A percentile compares a stretch with the other conserved stretches of the same genome.
These are phyloP conservation scores for Cinclus mexicanus DNA, from an alignment of 2,113 vertebrate genomes.

Conservation along the genomic window DNA sequence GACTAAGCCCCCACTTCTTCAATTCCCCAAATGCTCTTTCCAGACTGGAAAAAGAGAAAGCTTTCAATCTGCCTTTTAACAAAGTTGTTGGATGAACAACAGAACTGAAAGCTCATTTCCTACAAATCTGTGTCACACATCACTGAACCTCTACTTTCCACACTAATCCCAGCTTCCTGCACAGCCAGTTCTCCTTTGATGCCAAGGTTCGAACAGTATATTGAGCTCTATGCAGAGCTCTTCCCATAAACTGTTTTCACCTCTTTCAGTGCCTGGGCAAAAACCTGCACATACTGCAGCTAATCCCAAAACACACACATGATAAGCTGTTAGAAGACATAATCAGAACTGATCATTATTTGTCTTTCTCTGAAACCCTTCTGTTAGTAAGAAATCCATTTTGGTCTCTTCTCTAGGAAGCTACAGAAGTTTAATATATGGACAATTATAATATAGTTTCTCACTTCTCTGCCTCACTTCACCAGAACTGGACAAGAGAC, in stretches of 20 bases:
- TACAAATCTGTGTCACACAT: neutral
- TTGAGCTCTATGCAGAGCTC: neutral
- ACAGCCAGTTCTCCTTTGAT: neutral
- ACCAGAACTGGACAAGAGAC: neutral
- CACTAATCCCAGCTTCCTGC: neutral
- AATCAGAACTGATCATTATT: neutral
- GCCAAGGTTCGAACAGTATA: neutral
- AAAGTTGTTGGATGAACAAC: neutral
- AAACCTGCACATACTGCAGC: neutral
- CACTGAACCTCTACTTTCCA: neutral
- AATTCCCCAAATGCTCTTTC: neutral
- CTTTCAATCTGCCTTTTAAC: constrained; percentile 2
- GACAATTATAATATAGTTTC: neutral
- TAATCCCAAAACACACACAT: neutral
- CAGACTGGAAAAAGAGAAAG: neutral
- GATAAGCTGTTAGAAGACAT: neutral
- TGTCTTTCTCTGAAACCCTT: neutral
- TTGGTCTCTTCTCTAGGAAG: neutral
- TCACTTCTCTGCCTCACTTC: neutral
- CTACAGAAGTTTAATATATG: neutral
- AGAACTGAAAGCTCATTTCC: constrained; percentile 12
- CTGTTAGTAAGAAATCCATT: neutral
- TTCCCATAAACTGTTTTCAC: neutral
- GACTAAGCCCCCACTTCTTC: neutral
- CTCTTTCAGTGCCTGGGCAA: neutral